Conservation (phyloP, 2,113 vertebrate genomes). For the Osmerus mordax region DNA sequence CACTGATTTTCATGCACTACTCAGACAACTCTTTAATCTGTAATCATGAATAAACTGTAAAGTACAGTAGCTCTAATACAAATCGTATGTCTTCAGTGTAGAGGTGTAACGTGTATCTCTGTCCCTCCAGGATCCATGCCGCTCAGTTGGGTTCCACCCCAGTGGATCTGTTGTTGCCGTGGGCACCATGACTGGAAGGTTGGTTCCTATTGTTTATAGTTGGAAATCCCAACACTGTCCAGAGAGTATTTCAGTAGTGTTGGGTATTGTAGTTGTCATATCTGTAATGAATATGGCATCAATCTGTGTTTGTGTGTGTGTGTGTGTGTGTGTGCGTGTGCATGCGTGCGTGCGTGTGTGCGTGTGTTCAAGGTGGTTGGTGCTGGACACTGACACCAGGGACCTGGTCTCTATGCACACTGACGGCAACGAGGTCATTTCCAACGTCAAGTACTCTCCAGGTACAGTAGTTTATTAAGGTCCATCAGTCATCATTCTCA, state of each 20-base stretch:
- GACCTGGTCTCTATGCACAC: conserved; percentile 85
- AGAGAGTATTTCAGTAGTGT: neutral
- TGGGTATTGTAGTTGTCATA: neutral
- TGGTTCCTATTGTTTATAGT: conserved; percentile 6
- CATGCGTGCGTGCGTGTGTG: neutral
- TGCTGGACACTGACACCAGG: conserved; percentile 83
- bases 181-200: conserved; percentile 87
- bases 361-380: conserved; percentile 79
- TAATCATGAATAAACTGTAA: too few relatives aligned
- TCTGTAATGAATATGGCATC: neutral
- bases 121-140: conserved; percentile 76
- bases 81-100: too few relatives aligned
- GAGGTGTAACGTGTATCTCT: neutral
- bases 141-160: conserved; percentile 84
- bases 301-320: neutral
- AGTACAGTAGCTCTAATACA: too few relatives aligned
- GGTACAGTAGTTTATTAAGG: conserved; percentile 58
- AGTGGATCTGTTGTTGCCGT: conserved; percentile 80
- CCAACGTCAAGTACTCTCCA: conserved; percentile 84
- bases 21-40: too few relatives aligned
- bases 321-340: conserved; percentile 21
- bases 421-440: conserved; percentile 86
- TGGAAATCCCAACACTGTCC: neutral
- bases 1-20: too few relatives aligned
- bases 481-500: too few relatives aligned